These are phyloP conservation scores for Pyrrhosoma nymphula DNA, from an alignment of 2,888 invertebrate species.

Conservation along the genomic window DNA sequence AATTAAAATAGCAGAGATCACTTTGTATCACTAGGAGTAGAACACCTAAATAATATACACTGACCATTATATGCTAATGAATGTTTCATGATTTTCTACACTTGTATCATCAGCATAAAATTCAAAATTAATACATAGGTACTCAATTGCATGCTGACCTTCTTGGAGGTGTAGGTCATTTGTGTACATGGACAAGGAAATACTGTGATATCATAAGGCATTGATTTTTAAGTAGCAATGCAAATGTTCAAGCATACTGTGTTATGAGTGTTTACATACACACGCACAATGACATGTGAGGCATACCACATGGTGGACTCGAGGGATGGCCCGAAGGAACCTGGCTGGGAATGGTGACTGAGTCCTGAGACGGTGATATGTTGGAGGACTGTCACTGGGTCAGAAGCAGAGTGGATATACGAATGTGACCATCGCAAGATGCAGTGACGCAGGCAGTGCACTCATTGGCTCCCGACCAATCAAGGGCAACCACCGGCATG, in stretches of 20 bases:
- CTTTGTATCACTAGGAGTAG: background rate
- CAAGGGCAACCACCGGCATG: slow-evolving; percentile 80
- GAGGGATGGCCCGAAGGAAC: background rate
- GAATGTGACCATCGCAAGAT: slow-evolving; percentile 81
- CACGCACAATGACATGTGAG: slow-evolving; percentile 27
- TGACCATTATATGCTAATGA: background rate
- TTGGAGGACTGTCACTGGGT: slow-evolving; percentile 45
- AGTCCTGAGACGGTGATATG: background rate
- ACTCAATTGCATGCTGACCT: background rate
- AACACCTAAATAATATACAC: background rate
- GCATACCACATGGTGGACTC: slow-evolving; percentile 49
- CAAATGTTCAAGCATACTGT: background rate
- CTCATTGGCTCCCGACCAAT: slow-evolving; percentile 82
- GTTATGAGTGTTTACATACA: slow-evolving; percentile 23
- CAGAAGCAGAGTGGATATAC: slow-evolving; percentile 80
- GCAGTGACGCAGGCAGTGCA: slow-evolving; percentile 82
- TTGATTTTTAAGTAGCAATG: background rate
- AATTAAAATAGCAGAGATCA: background rate
- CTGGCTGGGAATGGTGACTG: background rate
- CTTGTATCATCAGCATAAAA: background rate
- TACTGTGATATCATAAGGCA: background rate
- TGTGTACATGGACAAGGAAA: background rate
- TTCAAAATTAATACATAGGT: background rate
- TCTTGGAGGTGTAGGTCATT: background rate
- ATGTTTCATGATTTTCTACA: background rate